Evolutionary conservation across 2,888 invertebrate genomes (phyloP).

Genomic region (Caenorhabditis imperialis): DNA sequence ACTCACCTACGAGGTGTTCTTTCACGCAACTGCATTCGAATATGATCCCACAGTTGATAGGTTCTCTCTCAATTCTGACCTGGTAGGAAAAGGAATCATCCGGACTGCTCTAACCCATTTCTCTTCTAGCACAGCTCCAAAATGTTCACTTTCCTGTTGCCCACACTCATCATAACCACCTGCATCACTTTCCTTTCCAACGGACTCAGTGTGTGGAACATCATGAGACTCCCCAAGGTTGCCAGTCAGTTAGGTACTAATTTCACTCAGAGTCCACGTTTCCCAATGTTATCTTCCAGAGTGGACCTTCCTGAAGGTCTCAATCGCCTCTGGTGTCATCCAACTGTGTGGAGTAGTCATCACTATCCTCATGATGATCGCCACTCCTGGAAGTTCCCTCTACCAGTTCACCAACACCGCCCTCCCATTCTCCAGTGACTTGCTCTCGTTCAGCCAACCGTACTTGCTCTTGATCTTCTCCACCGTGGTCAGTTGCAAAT

Average conservation of each 20-base stretch:
- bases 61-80: conserved; percentile 1
- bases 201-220: background rate
- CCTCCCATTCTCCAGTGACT: conserved; percentile 29
- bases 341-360: conserved; percentile 15
- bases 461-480: conserved; percentile 17
- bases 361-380: background rate
- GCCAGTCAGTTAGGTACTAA: no score
- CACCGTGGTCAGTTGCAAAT: conserved; percentile 14
- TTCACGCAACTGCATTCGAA: conserved; percentile 3
- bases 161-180: conserved; percentile 3
- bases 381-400: background rate
- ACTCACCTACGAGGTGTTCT: conserved; percentile 11
- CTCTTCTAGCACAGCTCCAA: conserved; percentile 13
- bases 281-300: background rate
- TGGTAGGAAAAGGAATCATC: background rate
- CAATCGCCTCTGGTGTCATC: background rate
- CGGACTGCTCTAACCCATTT: background rate
- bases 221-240: no score
- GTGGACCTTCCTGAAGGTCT: conserved; percentile 1
- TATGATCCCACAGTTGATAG: conserved; percentile 5
- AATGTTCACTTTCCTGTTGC: conserved; percentile 6
- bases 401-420: background rate
- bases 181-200: background rate
- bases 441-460: conserved; percentile 16
- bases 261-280: no score